These are phyloP conservation scores for Pygmarrhopalites habei DNA, from an alignment of 1,140 invertebrate genomes.

Conservation along the genomic window DNA sequence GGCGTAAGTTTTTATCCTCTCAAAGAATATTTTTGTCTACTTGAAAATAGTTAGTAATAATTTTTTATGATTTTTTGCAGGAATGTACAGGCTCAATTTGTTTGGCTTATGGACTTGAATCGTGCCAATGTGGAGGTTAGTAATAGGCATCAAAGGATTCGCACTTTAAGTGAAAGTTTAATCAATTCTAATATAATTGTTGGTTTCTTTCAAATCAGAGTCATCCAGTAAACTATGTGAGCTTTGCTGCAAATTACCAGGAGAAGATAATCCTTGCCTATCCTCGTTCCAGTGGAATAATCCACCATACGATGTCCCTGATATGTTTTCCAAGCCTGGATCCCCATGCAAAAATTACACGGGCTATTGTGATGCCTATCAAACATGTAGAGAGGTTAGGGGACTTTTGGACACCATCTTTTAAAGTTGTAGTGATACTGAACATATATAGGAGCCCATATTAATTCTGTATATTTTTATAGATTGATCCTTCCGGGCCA, in stretches of 20 bases:
- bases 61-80: no score
- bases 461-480: not conserved
- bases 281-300: constrained; percentile 88
- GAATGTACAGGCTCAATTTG: constrained; percentile 91
- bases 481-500: constrained; percentile 83
- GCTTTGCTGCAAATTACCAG: constrained; percentile 78
- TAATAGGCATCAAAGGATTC: no score
- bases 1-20: constrained; percentile 58
- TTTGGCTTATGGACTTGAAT: constrained; percentile 84
- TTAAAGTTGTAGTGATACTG: no score
- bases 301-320: constrained; percentile 78
- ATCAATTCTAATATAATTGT: no score
- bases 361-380: constrained; percentile 82
- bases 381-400: constrained; percentile 17
- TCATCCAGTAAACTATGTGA: constrained; percentile 78
- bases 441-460: no score
- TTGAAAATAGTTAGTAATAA: no score
- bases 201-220: constrained; percentile 64
- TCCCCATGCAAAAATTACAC: constrained; percentile 97
- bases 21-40: constrained; percentile 1
- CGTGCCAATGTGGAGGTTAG: constrained; percentile 92
- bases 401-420: no score
- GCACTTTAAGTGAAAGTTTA: no score
- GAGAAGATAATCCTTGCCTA: constrained; percentile 66
- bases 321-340: constrained; percentile 86